These are phyloP conservation scores for Holocentrus rufus DNA, from an alignment of 2,797 vertebrate genomes.

Conservation along the genomic window DNA sequence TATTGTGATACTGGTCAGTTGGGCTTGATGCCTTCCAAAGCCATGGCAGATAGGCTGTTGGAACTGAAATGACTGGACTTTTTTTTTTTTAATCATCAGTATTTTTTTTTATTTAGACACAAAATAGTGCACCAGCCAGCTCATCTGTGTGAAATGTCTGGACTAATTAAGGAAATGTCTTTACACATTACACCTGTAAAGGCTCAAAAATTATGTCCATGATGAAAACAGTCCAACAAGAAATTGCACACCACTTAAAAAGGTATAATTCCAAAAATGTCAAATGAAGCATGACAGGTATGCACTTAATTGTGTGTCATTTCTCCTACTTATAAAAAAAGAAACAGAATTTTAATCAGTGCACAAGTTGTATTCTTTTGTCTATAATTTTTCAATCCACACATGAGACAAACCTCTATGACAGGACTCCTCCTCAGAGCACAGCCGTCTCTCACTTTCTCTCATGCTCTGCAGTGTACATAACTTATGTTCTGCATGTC, in stretches of 20 bases:
- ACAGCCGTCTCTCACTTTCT: constrained; percentile 18
- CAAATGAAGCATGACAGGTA: no score
- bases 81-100: constrained; percentile 1
- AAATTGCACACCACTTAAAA: no score
- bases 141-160: constrained; percentile 19
- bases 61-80: constrained; percentile 31
- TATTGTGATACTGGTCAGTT: constrained; percentile 58
- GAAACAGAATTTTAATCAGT: not conserved
- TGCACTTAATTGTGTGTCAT: not conserved
- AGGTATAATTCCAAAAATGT: no score
- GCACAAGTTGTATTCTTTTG: constrained; percentile 5
- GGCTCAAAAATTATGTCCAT: not conserved
- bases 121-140: not conserved
- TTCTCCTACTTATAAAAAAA: not conserved
- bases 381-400: constrained; percentile 17
- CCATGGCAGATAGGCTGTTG: constrained; percentile 44
- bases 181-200: not conserved
- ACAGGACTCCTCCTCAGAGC: constrained; percentile 17
- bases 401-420: constrained; percentile 20
- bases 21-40: constrained; percentile 42
- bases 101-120: constrained; percentile 10
- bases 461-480: constrained; percentile 20
- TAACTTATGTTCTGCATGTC: constrained; percentile 31
- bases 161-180: constrained; percentile 12
- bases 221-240: no score